Evolutionary conservation across 2,113 vertebrate genomes (phyloP), one percentile per base, ranked within the genome.

Genomic region (Lepidothrix coronata): DNA sequence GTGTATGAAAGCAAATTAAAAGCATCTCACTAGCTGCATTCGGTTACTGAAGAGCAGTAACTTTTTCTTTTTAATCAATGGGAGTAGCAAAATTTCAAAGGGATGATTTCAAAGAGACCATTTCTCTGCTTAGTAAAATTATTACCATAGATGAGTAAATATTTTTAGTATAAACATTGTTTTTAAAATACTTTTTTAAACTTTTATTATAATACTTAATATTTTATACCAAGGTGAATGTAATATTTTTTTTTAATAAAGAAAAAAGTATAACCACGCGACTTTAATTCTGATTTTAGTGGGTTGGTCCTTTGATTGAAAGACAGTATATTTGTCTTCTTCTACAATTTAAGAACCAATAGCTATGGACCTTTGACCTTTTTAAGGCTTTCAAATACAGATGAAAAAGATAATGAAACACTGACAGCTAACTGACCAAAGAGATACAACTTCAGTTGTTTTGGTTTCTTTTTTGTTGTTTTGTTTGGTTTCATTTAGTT

Each of bases 1-100:
- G 48, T 73, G 30, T 77, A 51, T 35, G 82, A 75, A 95, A 88
- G 33, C 75, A 94, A 85, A 95, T 88, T 80, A 88, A 94, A 97
- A 85, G 4, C 66, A 89, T 72, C 74, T 59, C 91, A 61, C 43
- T 48, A 84, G 30, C 39, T 79, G 85, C 51, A 92, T 94, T 90
- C 93, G 62, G 73, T 89, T 90, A 79, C 73, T 85, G 79, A 90
- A 71, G 35, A 92, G 28, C 30, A 94, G 68, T 52, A 86, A 78
- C 28, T 79, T 83, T 83, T 90, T 52, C 7, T 24, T 85, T 73
- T 33, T 76, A 57, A 76, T 35, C 21, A 76, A 72, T 85, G 67
- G 39, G 25, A 97, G 85, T 63, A 87, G 6, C 6, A 93, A 83
- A 95, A 84, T 71, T 94, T 52, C 48, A 91, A 95, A 93, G 71